Evolutionary conservation across 2,888 invertebrate genomes (phyloP).

Genomic region (Subacronicta megacephala): DNA sequence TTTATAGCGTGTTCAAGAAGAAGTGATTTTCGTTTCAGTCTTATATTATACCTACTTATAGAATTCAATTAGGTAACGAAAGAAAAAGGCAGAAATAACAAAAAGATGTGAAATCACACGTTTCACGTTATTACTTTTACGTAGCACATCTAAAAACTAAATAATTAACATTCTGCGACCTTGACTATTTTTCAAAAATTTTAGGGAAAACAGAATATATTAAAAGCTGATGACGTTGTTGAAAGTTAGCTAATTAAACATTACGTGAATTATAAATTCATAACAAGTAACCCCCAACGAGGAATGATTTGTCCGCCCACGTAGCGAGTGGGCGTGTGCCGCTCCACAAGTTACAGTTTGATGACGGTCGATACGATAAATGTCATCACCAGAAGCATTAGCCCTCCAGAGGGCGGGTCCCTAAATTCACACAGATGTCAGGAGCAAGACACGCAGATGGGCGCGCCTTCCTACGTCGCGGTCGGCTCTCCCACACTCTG

Average conservation of each 20-base stretch:
- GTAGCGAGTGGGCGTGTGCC: conserved; percentile 20
- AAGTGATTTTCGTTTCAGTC: too few relatives aligned
- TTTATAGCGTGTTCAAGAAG: too few relatives aligned
- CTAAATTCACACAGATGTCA: conserved; percentile 38
- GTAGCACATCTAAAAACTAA: too few relatives aligned
- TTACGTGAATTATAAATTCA: conserved; percentile 27
- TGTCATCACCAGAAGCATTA: conserved; percentile 36
- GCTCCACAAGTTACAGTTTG: conserved; percentile 29
- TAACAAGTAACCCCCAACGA: conserved; percentile 24
- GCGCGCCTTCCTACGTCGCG: conserved; percentile 44
- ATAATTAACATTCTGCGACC: too few relatives aligned
- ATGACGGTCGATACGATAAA: conserved; percentile 37
- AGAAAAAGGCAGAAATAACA: too few relatives aligned
- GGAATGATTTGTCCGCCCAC: conserved; percentile 37
- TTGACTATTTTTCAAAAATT: too few relatives aligned
- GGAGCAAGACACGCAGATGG: conserved; percentile 36
- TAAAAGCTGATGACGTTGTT: too few relatives aligned
- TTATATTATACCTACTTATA: too few relatives aligned
- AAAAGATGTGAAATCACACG: too few relatives aligned
- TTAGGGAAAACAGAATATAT: too few relatives aligned
- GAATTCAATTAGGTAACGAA: too few relatives aligned
- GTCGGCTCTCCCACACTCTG: conserved; percentile 66
- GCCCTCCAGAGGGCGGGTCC: conserved; percentile 20
- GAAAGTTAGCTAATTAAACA: conserved; percentile 15
- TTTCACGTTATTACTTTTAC: too few relatives aligned